Base-by-base conservation (phyloP, 1,140 invertebrate species). In the Drosophila pseudoobscura region DNA sequence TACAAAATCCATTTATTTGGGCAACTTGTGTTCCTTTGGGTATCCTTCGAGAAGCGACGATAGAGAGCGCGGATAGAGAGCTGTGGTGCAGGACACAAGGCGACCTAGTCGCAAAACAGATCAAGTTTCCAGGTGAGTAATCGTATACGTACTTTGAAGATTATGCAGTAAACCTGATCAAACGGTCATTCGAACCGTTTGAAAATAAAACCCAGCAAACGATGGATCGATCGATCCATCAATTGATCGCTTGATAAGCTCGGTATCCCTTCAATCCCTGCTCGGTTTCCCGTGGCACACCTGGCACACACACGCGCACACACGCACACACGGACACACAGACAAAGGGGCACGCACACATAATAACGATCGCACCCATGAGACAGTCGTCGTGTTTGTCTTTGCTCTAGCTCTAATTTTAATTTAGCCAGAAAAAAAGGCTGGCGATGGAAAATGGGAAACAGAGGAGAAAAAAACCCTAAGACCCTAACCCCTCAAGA, bases 361-460 rank as follows among this genome's bases (percentile, higher is more conserved):
- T 43, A 78, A 75, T 71, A 59, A 58, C 49, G 62, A 60, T 84
- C 84, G 69, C 78, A 84, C 78, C 76, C 84, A 80, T 78, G 55
- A 24, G 41, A 50, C 41, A 31, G 47, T 59, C 15, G 50, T 52
- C 64, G 41, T 80, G 61, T 83, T 77, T 77, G 77, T 87, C 64
- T 64, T 80, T 87, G 88, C 76, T 73, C 88, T 80, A 80, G 88
- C 75, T 90, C 88, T 90, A 90, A 90, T 90, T 90, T 89, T 77
- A 89, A 89, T 89, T 88, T 78, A 65, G 13, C 39, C 66, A 57
- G 43, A 61, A 47, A 45, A 45, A 59, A 52, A 51, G 24, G 41
- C 58, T 17, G 35, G 22, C 17, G 6, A 31, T 22, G 8, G 44
- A 11, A 59, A 60, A 57, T 44, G n/a, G 22, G 41, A 47, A 52